phyloP scores from a whole-genome alignment of 2,888 invertebrate genomes.

The Euphydryas editha region DNA sequence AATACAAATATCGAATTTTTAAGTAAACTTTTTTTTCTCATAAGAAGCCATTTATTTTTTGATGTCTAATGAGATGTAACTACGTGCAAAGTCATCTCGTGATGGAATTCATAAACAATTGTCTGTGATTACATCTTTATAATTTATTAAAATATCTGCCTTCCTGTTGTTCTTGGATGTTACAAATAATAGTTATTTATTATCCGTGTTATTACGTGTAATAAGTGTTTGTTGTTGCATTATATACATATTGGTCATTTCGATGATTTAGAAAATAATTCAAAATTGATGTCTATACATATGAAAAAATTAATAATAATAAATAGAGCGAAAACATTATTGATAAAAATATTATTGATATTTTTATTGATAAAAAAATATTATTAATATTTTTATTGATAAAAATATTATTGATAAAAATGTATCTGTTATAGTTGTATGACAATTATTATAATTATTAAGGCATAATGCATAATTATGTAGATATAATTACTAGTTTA shows the following conservation, averaged over 20 bases:
- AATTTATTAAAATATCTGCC: background rate
- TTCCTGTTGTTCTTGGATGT: slow-evolving; percentile 3
- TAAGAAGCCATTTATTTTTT: background rate
- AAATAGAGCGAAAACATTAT: no score
- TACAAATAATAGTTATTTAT: background rate
- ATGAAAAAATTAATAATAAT: no score
- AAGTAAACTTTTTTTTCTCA: background rate
- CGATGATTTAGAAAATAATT: no score
- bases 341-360: no score
- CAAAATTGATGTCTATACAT: no score
- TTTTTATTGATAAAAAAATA: no score
- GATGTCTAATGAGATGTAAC: background rate
- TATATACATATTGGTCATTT: background rate
- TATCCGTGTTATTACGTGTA: background rate
- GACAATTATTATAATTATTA: no score
- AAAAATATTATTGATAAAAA: no score
- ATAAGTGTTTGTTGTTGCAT: background rate
- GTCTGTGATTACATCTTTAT: slow-evolving; percentile 2
- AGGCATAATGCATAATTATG: no score
- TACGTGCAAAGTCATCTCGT: background rate
- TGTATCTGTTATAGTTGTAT: no score
- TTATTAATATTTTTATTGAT: no score
- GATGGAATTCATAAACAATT: background rate
- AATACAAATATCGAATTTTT: background rate
- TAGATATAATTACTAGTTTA: no score